Conservation (phyloP, 2,113 vertebrate species). For the Caracal caracal region DNA sequence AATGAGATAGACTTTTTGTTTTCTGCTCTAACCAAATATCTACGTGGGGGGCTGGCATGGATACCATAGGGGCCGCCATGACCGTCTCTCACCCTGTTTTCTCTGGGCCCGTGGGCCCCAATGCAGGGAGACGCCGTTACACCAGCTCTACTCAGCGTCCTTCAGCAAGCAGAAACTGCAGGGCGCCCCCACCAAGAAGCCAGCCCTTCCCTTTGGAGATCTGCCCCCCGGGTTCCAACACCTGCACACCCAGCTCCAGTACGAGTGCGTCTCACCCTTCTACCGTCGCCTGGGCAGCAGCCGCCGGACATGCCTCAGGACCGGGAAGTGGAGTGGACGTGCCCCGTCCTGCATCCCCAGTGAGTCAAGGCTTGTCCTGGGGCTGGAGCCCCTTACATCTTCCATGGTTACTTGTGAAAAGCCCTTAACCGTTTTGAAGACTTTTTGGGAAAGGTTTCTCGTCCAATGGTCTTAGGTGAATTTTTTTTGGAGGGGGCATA, state of each 20-base stretch:
- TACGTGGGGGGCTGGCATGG: not conserved
- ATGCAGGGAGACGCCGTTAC: constrained; percentile 94
- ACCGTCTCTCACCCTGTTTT: not conserved
- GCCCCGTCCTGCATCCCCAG: constrained; percentile 96
- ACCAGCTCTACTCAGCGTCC: constrained; percentile 91
- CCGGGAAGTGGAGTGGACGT: constrained; percentile 98
- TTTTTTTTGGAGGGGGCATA: not conserved
- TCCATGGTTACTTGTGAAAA: not conserved
- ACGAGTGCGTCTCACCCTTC: constrained; percentile 93
- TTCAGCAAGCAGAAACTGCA: constrained; percentile 87
- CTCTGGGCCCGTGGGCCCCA: constrained; percentile 14
- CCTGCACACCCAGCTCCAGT: constrained; percentile 95
- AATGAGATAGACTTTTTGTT: not conserved
- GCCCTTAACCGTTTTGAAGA: not conserved
- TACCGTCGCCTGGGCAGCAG: constrained; percentile 95
- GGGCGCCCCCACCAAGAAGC: constrained; percentile 88
- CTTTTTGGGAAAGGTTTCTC: not conserved
- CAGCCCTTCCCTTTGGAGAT: constrained; percentile 86
- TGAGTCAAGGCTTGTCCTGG: constrained; percentile 83
- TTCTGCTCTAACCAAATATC: not conserved
- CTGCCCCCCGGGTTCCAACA: constrained; percentile 93
- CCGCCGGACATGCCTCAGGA: constrained; percentile 95
- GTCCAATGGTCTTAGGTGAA: not conserved
- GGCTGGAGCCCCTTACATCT: not conserved
- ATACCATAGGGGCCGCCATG: not conserved